A percentile compares a stretch with the other conserved stretches of the same genome.
Conservation (phyloP, 2,113 vertebrate genomes). For the Poecile atricapillus region DNA sequence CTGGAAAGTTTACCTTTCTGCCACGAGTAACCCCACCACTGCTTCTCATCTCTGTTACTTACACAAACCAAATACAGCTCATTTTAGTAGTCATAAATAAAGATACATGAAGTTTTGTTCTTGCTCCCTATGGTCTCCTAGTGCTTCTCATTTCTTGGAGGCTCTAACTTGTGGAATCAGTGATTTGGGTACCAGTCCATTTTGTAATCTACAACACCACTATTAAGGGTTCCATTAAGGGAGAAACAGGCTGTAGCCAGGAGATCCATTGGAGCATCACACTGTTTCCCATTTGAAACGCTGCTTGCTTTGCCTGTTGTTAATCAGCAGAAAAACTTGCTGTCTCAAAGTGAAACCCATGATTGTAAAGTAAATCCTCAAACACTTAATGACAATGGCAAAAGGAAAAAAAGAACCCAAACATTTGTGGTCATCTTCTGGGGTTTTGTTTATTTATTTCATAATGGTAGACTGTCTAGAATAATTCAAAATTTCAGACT, state of each 20-base stretch:
- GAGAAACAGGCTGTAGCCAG: not conserved
- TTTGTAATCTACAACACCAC: not conserved
- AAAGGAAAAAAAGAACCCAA: not conserved
- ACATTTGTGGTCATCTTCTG: not conserved
- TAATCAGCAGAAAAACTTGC: not conserved
- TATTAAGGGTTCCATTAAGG: not conserved
- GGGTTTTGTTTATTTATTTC: not conserved
- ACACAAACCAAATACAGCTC: not conserved
- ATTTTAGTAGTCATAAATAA: not conserved
- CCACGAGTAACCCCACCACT: not conserved
- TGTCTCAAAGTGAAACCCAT: not conserved
- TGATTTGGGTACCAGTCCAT: not conserved
- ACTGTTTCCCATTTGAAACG: not conserved
- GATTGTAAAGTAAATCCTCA: not conserved
- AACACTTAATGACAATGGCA: not conserved
- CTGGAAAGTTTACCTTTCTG: not conserved
- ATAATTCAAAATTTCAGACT: not conserved
- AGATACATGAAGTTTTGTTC: not conserved
- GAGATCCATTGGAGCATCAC: not conserved
- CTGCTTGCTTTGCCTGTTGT: not conserved
- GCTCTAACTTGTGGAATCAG: fast-evolving
- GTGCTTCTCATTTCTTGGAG: not conserved
- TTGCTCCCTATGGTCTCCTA: not conserved
- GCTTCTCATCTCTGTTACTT: not conserved
- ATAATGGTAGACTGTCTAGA: not conserved